Conservation (phyloP, 2,113 vertebrate genomes). For the Hydropotes inermis region DNA sequence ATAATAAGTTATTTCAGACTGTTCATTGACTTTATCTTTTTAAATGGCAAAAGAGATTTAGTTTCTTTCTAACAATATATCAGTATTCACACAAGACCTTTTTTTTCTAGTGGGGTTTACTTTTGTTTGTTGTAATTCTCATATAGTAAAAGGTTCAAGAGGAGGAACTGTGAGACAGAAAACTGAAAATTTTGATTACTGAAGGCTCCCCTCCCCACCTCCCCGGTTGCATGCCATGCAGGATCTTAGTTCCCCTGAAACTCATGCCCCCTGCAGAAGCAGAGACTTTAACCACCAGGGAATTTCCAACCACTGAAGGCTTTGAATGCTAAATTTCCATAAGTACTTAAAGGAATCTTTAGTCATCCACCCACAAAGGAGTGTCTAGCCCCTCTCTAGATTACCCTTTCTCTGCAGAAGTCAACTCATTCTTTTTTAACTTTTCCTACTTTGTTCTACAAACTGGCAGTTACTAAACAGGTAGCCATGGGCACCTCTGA, state of each 20-base stretch:
- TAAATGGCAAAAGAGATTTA: not conserved
- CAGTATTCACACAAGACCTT: not conserved
- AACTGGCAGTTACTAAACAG: not conserved
- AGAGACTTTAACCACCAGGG: not conserved
- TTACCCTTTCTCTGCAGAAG: not conserved
- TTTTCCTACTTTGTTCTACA: not conserved
- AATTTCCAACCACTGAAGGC: not conserved
- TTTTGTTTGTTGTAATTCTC: not conserved
- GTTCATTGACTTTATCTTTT: not conserved
- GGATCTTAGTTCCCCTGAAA: not conserved
- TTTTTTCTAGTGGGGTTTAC: not conserved
- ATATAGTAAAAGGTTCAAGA: not conserved
- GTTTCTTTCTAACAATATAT: not conserved
- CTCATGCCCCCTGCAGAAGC: not conserved
- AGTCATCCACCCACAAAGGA: not conserved
- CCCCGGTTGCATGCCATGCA: no score
- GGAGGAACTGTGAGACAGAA: not conserved
- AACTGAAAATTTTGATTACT: not conserved
- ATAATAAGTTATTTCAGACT: not conserved
- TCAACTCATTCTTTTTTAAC: not conserved
- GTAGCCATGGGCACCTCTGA: not conserved
- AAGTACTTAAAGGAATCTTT: not conserved
- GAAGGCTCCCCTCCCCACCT: not conserved
- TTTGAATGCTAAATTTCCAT: not conserved
- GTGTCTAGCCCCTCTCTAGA: not conserved